A percentile compares a stretch with the other conserved stretches of the same genome.
These are phyloP conservation scores for Homalodisca vitripennis DNA, from an alignment of 1,140 invertebrate species.

Conservation along the genomic window DNA sequence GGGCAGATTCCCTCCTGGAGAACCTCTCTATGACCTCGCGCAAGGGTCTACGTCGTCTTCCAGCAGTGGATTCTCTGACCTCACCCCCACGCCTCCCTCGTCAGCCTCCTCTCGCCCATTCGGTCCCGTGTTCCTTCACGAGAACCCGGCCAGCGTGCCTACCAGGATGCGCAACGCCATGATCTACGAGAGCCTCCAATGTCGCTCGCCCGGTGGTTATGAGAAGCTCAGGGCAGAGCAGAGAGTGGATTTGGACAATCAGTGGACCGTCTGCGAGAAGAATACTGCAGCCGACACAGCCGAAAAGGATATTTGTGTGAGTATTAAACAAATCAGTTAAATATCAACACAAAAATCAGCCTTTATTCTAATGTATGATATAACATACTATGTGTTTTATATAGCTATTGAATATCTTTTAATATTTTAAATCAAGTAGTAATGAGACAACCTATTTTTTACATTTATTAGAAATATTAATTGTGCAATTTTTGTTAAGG, in stretches of 20 bases:
- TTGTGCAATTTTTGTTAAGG: no score
- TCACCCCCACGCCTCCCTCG: slow-evolving; percentile 25
- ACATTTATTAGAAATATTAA: no score
- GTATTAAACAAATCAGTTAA: no score
- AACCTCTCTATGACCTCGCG: slow-evolving; percentile 23
- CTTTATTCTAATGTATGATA: no score
- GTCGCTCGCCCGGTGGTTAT: background rate
- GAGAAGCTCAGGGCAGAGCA: slow-evolving; percentile 23
- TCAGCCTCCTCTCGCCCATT: slow-evolving; percentile 18
- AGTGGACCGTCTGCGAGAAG: slow-evolving; percentile 29
- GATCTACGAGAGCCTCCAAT: slow-evolving; percentile 45
- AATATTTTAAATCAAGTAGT: no score
- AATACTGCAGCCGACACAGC: background rate
- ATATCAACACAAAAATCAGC: no score
- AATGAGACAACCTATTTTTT: no score
- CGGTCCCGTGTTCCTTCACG: slow-evolving; percentile 40
- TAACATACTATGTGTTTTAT: no score
- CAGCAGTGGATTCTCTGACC: slow-evolving; percentile 28
- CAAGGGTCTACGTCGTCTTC: slow-evolving; percentile 24
- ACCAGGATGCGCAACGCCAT: slow-evolving; percentile 46
- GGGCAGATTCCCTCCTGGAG: slow-evolving; percentile 16
- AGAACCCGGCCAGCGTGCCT: slow-evolving; percentile 43
- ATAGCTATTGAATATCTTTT: no score
- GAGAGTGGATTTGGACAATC: slow-evolving; percentile 26
- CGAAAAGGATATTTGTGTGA: slow-evolving; percentile 18